phyloP scores from a whole-genome alignment of 2,113 vertebrate genomes.

The Albula goreensis region DNA sequence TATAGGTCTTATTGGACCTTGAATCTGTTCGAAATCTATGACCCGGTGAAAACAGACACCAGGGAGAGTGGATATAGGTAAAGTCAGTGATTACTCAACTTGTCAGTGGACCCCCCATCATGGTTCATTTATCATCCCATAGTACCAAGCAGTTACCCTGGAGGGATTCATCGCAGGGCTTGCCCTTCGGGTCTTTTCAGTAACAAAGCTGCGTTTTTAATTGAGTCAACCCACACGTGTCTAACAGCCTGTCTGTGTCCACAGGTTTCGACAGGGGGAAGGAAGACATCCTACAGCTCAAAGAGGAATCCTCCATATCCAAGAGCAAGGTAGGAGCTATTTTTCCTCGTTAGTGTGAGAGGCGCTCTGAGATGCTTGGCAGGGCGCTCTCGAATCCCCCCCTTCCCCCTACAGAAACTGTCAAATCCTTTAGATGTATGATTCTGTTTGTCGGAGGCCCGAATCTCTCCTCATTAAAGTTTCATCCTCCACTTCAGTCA shows the following conservation, averaged over 20 bases:
- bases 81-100: too few species aligned
- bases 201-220: neutral
- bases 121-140: too few species aligned
- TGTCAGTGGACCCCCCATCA: too few species aligned
- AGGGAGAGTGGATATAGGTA: too few species aligned
- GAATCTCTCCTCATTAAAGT: slow-evolving; percentile 2
- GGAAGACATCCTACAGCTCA: slow-evolving; percentile 83
- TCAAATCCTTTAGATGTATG: neutral
- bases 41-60: too few species aligned
- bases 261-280: slow-evolving; percentile 90
- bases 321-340: slow-evolving; percentile 88
- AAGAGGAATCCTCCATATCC: slow-evolving; percentile 89
- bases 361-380: neutral
- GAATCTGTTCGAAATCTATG: too few species aligned
- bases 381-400: neutral
- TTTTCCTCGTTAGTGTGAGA: slow-evolving; percentile 46
- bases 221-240: neutral
- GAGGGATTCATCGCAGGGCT: too few species aligned
- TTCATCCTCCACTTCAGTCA: neutral
- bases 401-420: neutral
- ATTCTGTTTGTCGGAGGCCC: neutral
- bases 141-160: too few species aligned
- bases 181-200: neutral
- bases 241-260: slow-evolving; percentile 27
- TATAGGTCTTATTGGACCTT: too few species aligned